A percentile compares a stretch with the other conserved stretches of the same genome.
Evolutionary conservation across 2,888 invertebrate genomes (phyloP).

Genomic region (Clunio marinus): DNA sequence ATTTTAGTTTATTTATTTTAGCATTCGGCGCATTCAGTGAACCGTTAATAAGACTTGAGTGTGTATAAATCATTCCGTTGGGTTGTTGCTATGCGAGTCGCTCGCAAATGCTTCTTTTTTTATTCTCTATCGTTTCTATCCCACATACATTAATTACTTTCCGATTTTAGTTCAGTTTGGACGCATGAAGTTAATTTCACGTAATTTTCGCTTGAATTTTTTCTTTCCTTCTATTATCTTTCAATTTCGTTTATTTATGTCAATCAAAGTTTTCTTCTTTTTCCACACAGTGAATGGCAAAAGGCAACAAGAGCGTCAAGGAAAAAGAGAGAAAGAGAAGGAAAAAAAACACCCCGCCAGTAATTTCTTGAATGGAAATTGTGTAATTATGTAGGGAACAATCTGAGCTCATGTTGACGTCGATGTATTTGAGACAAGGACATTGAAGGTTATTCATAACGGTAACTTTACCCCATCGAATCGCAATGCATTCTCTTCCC

Average conservation of each 20-base stretch:
- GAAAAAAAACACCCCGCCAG: neutral
- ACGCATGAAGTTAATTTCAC: slow-evolving; percentile 23
- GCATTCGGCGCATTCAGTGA: slow-evolving; percentile 10
- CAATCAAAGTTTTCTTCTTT: slow-evolving; percentile 19
- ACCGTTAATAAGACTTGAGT: slow-evolving; percentile 16
- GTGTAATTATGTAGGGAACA: too few species aligned
- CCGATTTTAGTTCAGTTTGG: neutral
- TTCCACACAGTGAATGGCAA: too few species aligned
- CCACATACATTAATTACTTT: slow-evolving; percentile 20
- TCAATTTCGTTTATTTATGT: slow-evolving; percentile 22
- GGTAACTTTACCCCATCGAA: neutral
- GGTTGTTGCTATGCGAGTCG: neutral
- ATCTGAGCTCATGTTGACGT: neutral
- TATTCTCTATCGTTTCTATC: neutral
- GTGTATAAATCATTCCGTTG: slow-evolving; percentile 11
- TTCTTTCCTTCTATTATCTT: neutral
- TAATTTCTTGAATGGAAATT: neutral
- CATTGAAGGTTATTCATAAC: neutral
- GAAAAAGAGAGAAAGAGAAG: neutral
- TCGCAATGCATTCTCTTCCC: too few species aligned
- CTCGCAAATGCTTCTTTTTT: neutral
- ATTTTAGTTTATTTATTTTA: neutral
- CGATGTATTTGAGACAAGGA: neutral
- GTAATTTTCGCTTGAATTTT: neutral
- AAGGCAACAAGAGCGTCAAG: too few species aligned